These are phyloP conservation scores for Dexiosoma caninum DNA, from an alignment of 2,888 invertebrate genomes.

Conservation along the genomic window DNA sequence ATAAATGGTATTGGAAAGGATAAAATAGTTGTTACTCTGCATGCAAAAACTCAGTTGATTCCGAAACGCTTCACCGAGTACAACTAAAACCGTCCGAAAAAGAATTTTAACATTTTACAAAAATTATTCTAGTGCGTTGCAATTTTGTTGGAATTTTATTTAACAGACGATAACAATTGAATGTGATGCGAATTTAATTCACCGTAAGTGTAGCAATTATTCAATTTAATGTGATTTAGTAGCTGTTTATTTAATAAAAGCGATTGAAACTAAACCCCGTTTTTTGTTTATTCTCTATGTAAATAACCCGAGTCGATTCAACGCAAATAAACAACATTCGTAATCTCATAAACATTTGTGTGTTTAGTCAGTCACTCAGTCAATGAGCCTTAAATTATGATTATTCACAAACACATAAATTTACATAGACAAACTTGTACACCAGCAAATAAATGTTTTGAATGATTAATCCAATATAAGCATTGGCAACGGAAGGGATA, in stretches of 20 bases:
- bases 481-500: too few species aligned
- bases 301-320: background rate
- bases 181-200: slow-evolving; percentile 45
- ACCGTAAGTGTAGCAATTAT: slow-evolving; percentile 62
- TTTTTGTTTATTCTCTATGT: slow-evolving; percentile 18
- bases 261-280: slow-evolving; percentile 26
- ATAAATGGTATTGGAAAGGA: slow-evolving; percentile 34
- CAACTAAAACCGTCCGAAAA: background rate
- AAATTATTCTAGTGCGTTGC: slow-evolving; percentile 9
- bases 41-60: slow-evolving; percentile 56
- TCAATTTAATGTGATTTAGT: slow-evolving; percentile 60
- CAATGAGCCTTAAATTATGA: slow-evolving; percentile 37
- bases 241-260: slow-evolving; percentile 47
- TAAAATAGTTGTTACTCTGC: slow-evolving; percentile 43
- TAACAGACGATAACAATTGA: slow-evolving; percentile 6
- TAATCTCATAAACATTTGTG: slow-evolving; percentile 1
- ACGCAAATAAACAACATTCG: slow-evolving; percentile 27
- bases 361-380: background rate
- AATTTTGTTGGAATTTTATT: slow-evolving; percentile 13
- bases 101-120: background rate
- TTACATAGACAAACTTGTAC: background rate
- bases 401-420: background rate
- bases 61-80: slow-evolving; percentile 30
- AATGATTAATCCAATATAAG: too few species aligned
- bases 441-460: background rate